Percentiles rank a stretch among this genome's conserved stretches.
These are phyloP conservation scores for Atethmia centrago DNA, from an alignment of 2,888 invertebrate species.

Conservation along the genomic window DNA sequence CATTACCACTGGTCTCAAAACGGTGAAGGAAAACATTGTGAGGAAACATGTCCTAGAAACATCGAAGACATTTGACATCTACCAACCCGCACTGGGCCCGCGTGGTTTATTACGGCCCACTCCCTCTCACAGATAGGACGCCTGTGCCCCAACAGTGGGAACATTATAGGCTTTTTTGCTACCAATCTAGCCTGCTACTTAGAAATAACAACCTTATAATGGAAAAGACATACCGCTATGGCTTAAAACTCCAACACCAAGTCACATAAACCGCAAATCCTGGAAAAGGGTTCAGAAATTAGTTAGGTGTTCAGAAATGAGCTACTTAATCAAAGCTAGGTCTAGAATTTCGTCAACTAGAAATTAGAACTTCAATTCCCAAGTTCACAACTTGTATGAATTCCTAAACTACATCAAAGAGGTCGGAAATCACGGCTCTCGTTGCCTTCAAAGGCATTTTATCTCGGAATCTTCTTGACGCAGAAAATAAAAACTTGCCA, in stretches of 20 bases:
- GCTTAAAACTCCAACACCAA: background rate
- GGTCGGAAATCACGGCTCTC: background rate
- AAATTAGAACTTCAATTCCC: background rate
- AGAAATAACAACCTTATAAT: background rate
- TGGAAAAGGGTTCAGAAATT: background rate
- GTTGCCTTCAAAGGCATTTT: slow-evolving; percentile 8
- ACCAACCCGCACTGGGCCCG: too few species aligned
- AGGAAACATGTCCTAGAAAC: too few species aligned
- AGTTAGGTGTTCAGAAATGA: background rate
- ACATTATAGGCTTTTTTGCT: too few species aligned
- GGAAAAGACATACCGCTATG: background rate
- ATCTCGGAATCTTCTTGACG: slow-evolving; percentile 12
- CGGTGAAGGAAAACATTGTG: too few species aligned
- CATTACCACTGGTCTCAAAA: too few species aligned
- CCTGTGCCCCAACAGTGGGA: too few species aligned
- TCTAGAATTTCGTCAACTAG: background rate
- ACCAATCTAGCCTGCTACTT: background rate
- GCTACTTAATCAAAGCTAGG: background rate
- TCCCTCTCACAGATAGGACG: too few species aligned
- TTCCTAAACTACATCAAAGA: background rate
- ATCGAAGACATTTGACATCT: too few species aligned
- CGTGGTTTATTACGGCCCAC: too few species aligned
- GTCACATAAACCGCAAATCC: background rate
- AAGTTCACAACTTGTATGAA: slow-evolving; percentile 11
- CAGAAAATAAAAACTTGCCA: slow-evolving; percentile 10